These are phyloP conservation scores for Ptychobarbus kaznakovi DNA, from an alignment of 2,797 vertebrate species.

Conservation along the genomic window DNA sequence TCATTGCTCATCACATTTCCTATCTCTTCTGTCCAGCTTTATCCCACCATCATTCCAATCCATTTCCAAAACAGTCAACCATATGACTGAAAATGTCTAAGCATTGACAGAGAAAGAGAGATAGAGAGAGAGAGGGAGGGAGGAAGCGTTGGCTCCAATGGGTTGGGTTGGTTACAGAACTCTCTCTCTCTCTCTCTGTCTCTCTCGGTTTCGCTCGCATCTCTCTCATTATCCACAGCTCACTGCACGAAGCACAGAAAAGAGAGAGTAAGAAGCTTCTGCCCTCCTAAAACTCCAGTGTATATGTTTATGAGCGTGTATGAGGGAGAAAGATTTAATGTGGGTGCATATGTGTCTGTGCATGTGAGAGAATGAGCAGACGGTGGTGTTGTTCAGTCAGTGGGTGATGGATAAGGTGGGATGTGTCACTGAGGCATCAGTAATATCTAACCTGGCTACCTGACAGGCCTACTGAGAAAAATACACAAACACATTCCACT, in stretches of 20 bases:
- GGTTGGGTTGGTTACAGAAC: conserved; percentile 43
- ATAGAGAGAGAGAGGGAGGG: conserved; percentile 21
- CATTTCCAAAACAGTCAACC: conserved; percentile 40
- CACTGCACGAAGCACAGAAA: conserved; percentile 9
- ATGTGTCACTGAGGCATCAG: conserved; percentile 50
- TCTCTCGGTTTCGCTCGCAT: background rate
- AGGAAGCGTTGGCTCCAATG: conserved; percentile 11
- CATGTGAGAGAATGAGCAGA: conserved; percentile 26
- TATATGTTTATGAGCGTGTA: conserved; percentile 13
- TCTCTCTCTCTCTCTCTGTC: conserved; percentile 19
- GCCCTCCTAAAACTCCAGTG: background rate
- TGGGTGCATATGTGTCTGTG: conserved; percentile 18
- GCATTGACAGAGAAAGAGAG: conserved; percentile 26
- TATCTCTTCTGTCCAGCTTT: conserved; percentile 28
- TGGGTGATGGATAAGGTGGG: conserved; percentile 51
- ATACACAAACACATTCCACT: conserved; percentile 20
- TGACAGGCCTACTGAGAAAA: conserved; percentile 36
- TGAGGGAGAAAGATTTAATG: conserved; percentile 7
- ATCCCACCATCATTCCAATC: conserved; percentile 29
- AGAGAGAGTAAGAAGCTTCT: conserved; percentile 1
- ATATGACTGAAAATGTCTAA: conserved; percentile 16
- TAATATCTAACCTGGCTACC: conserved; percentile 59
- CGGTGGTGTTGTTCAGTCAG: conserved; percentile 48
- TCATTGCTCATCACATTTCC: conserved; percentile 36
- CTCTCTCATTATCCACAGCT: conserved; percentile 49